Percentiles rank a stretch among this genome's conserved stretches.
Evolutionary conservation across 1,140 invertebrate genomes (phyloP).

Genomic region (Drosophila mojavensis): DNA sequence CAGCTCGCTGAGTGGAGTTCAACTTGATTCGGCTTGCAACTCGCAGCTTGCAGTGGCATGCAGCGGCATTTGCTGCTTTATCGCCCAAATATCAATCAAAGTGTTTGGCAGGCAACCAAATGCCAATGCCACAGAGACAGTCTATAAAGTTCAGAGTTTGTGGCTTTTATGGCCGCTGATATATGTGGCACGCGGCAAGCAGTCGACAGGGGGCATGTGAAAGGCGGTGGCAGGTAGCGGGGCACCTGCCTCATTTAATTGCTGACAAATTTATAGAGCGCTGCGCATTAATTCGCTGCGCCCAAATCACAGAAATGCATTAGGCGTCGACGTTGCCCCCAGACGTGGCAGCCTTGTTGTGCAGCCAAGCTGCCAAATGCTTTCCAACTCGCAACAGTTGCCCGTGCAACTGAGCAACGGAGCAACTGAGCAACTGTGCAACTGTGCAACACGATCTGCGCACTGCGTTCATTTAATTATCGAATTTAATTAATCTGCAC

Average conservation of each 20-base stretch:
- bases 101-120: constrained; percentile 14
- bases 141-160: constrained; percentile 79
- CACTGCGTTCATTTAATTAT: constrained; percentile 79
- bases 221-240: constrained; percentile 9
- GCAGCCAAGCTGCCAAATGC: constrained; percentile 69
- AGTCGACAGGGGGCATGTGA: background rate
- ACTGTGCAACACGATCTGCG: constrained; percentile 36
- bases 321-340: constrained; percentile 56
- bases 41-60: constrained; percentile 4
- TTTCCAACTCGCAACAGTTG: constrained; percentile 45
- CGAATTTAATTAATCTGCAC: constrained; percentile 82
- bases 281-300: constrained; percentile 79
- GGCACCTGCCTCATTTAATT: constrained; percentile 72
- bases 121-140: constrained; percentile 35
- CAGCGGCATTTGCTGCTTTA: constrained; percentile 57
- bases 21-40: background rate
- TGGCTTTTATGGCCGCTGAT: constrained; percentile 62
- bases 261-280: constrained; percentile 83
- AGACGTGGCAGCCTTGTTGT: constrained; percentile 70
- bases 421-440: constrained; percentile 17
- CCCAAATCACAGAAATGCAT: constrained; percentile 82
- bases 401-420: background rate
- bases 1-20: background rate
- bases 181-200: constrained; percentile 37
- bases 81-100: constrained; percentile 77